These are phyloP conservation scores for Diplazon laetatorius DNA, from an alignment of 2,888 invertebrate species.

Conservation along the genomic window DNA sequence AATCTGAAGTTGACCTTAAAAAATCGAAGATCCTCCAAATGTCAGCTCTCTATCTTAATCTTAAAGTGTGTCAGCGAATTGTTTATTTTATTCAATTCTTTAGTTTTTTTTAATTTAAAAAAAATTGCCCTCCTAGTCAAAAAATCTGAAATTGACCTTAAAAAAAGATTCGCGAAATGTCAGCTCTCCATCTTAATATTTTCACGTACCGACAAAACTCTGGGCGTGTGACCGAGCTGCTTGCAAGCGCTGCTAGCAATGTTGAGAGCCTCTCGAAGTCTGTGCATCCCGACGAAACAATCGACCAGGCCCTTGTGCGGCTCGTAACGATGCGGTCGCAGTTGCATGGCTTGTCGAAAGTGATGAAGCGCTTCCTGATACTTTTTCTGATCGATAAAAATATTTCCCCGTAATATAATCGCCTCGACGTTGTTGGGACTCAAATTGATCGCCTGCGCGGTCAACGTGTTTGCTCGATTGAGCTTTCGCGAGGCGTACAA, in stretches of 20 bases:
- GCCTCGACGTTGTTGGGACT: slow-evolving; percentile 89
- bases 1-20: too few relatives aligned
- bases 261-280: slow-evolving; percentile 88
- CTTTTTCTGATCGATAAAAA: slow-evolving; percentile 87
- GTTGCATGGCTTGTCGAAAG: slow-evolving; percentile 87
- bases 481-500: slow-evolving; percentile 86
- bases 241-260: slow-evolving; percentile 89
- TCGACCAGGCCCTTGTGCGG: slow-evolving; percentile 91
- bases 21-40: too few relatives aligned
- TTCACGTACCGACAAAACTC: slow-evolving; percentile 87
- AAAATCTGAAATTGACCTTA: too few relatives aligned
- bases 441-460: slow-evolving; percentile 88
- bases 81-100: too few relatives aligned
- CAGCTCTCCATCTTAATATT: too few relatives aligned
- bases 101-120: too few relatives aligned
- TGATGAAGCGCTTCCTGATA: slow-evolving; percentile 87
- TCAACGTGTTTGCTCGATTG: slow-evolving; percentile 88
- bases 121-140: too few relatives aligned
- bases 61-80: too few relatives aligned
- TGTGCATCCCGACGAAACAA: slow-evolving; percentile 87
- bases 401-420: slow-evolving; percentile 88
- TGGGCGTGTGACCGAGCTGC: slow-evolving; percentile 88
- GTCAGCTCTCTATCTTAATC: too few relatives aligned
- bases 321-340: slow-evolving; percentile 88
- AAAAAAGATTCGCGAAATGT: too few relatives aligned